These are phyloP conservation scores for Ivindomyrus marchei DNA, from an alignment of 2,113 vertebrate genomes.

Conservation along the genomic window DNA sequence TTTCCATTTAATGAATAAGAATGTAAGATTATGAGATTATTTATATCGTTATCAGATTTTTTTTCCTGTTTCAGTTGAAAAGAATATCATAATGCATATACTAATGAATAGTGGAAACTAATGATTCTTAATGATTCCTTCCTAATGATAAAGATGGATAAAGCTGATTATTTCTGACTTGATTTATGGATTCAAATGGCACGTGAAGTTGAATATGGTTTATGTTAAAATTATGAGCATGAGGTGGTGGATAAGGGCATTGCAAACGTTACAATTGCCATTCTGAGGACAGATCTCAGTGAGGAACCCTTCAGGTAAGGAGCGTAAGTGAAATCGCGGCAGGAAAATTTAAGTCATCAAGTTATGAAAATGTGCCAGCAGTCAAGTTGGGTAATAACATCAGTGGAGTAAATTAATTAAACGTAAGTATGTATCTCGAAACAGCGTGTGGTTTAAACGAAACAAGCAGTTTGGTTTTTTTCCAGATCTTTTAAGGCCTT, in stretches of 20 bases:
- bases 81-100: not conserved
- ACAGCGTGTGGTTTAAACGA: conserved; percentile 39
- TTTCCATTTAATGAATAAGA: not conserved
- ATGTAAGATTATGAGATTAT: not conserved
- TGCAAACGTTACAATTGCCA: not conserved
- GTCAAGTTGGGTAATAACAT: not conserved
- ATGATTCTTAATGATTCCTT: not conserved
- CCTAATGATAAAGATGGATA: not conserved
- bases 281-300: not conserved
- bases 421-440: not conserved
- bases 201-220: not conserved
- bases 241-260: not conserved
- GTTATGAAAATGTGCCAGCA: not conserved
- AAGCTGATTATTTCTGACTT: not conserved
- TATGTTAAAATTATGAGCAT: not conserved
- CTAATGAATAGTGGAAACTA: not conserved
- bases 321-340: not conserved
- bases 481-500: conserved; percentile 24
- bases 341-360: not conserved
- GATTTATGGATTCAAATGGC: not conserved
- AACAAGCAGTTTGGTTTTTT: conserved; percentile 44
- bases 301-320: not conserved
- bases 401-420: not conserved
- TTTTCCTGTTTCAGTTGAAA: not conserved
- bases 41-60: not conserved